Percentiles rank a stretch among this genome's conserved stretches.
Evolutionary conservation across 2,113 vertebrate species (phyloP).

Genomic region (Vicugna pacos): DNA sequence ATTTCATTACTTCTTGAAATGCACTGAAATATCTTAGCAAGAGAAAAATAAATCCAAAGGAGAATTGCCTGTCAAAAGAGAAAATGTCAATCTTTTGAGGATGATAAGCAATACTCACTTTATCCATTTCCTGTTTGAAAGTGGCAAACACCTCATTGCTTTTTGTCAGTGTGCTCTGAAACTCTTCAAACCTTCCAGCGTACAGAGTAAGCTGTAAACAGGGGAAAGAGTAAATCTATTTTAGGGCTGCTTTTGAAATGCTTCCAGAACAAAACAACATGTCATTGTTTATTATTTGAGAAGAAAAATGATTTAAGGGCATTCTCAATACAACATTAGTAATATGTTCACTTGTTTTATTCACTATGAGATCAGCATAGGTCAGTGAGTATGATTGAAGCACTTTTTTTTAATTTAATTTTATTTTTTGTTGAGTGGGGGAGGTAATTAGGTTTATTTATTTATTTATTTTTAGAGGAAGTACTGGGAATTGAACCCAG

Average conservation of each 20-base stretch:
- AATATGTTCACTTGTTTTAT: conserved; percentile 18
- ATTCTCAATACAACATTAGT: conserved; percentile 10
- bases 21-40: conserved; percentile 27
- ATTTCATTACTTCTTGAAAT: conserved; percentile 67
- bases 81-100: conserved; percentile 45
- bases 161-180: conserved; percentile 96
- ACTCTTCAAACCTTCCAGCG: conserved; percentile 97
- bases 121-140: conserved; percentile 99
- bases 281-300: conserved; percentile 67
- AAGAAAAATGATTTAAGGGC: conserved; percentile 58
- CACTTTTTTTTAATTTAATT: background rate
- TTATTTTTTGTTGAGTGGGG: no score
- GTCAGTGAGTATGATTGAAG: background rate
- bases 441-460: no score
- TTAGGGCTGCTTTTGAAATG: conserved; percentile 57
- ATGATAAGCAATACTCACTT: conserved; percentile 87
- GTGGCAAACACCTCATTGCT: conserved; percentile 96
- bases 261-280: conserved; percentile 43
- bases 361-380: background rate
- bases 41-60: conserved; percentile 62
- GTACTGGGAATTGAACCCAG: no score
- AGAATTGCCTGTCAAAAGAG: conserved; percentile 63
- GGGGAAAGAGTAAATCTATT: conserved; percentile 61
- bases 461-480: no score
- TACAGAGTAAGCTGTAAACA: conserved; percentile 94